phyloP scores from a whole-genome alignment of 2,797 vertebrate genomes.

The Diplodus puntazzo region DNA sequence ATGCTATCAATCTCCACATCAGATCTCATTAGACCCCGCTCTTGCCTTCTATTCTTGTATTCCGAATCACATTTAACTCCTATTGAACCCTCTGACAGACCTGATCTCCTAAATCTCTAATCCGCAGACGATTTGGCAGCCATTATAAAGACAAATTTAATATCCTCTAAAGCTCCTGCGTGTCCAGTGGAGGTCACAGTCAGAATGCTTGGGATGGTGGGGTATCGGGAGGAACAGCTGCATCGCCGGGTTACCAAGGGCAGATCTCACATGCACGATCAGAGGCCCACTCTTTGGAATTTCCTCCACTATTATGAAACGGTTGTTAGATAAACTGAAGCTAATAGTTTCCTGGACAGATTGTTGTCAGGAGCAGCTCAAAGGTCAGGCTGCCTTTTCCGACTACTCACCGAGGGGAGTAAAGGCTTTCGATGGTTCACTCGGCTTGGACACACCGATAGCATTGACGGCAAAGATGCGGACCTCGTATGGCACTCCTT shows the following conservation, averaged over 20 bases:
- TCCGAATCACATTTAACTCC: constrained; percentile 75
- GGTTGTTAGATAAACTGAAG: constrained; percentile 39
- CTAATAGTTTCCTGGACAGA: constrained; percentile 51
- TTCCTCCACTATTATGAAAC: constrained; percentile 47
- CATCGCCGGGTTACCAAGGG: constrained; percentile 64
- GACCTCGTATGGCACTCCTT: constrained; percentile 98
- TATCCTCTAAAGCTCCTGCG: constrained; percentile 80
- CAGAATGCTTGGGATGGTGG: constrained; percentile 76
- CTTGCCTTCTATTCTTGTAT: constrained; percentile 77
- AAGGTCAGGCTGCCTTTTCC: constrained; percentile 5
- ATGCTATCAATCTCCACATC: constrained; percentile 57
- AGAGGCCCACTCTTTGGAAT: constrained; percentile 44
- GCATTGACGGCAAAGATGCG: constrained; percentile 97
- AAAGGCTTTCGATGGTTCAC: constrained; percentile 96
- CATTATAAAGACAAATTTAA: constrained; percentile 85
- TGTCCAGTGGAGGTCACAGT: constrained; percentile 78
- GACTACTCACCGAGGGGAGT: constrained; percentile 93
- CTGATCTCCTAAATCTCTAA: constrained; percentile 83
- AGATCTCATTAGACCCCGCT: constrained; percentile 68
- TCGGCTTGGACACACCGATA: constrained; percentile 95
- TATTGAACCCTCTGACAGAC: constrained; percentile 71
- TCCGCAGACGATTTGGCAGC: constrained; percentile 82
- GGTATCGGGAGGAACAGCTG: constrained; percentile 79
- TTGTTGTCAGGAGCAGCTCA: constrained; percentile 28
- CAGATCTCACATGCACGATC: constrained; percentile 60